Conservation (phyloP, 2,113 vertebrate genomes). For the Pardalotus punctatus region DNA sequence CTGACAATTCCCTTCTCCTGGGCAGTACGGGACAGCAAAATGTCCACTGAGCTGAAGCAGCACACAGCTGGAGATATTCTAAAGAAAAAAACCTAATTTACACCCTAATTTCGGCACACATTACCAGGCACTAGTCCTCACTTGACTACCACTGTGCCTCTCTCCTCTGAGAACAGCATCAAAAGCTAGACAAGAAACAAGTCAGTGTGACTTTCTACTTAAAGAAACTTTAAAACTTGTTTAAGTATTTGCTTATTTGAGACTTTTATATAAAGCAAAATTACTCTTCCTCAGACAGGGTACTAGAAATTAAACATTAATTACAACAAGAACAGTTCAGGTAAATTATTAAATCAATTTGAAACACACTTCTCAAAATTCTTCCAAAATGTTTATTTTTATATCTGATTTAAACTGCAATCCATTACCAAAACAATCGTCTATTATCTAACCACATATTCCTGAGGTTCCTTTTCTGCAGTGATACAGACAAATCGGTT, state of each 20-base stretch:
- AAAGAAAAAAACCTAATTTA: background rate
- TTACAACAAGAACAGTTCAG: background rate
- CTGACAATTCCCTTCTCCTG: background rate
- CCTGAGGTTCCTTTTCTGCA: background rate
- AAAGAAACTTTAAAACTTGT: background rate
- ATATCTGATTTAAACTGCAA: background rate
- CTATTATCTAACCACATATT: background rate
- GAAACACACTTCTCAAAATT: background rate
- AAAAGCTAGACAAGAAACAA: background rate
- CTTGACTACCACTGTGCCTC: rapidly evolving
- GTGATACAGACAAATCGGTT: background rate
- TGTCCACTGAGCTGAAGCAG: rapidly evolving
- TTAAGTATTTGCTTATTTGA: background rate
- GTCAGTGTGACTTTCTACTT: background rate
- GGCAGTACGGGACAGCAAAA: background rate
- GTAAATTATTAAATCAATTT: background rate
- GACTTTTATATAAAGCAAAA: background rate
- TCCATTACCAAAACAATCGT: background rate
- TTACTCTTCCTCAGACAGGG: background rate
- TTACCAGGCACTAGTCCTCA: background rate
- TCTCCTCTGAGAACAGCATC: background rate
- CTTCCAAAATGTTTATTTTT: background rate
- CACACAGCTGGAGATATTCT: background rate
- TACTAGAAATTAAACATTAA: background rate
- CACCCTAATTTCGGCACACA: background rate